Conservation (phyloP, 2,888 invertebrate genomes). For the Eurytoma adleriae region DNA sequence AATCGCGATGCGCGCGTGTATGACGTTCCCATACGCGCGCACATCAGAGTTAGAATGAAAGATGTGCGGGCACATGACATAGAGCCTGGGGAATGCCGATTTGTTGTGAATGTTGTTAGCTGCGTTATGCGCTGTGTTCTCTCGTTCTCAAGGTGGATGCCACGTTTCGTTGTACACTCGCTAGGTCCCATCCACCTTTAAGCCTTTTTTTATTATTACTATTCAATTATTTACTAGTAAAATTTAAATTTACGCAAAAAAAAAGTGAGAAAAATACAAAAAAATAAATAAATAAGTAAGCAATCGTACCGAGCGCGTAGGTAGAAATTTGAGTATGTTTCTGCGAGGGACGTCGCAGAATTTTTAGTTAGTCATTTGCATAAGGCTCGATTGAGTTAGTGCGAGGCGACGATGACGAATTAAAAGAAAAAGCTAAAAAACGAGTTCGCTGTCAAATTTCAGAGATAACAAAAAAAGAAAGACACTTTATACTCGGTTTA, state of each 20-base stretch:
- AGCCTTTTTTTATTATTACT: constrained; percentile 19
- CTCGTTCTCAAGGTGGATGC: constrained; percentile 49
- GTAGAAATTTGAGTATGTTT: constrained; percentile 27
- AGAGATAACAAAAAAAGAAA: background rate
- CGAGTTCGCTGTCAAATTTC: constrained; percentile 48
- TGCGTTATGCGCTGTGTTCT: constrained; percentile 63
- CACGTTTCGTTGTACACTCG: constrained; percentile 52
- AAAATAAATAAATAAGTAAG: too few species aligned
- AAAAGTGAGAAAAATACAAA: background rate
- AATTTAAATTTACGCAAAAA: constrained; percentile 35
- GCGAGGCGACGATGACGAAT: constrained; percentile 41
- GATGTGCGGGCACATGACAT: constrained; percentile 62
- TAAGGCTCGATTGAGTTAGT: constrained; percentile 42
- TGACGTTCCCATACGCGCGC: constrained; percentile 53
- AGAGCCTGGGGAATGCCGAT: constrained; percentile 64
- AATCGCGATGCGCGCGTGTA: constrained; percentile 55
- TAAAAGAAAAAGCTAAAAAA: constrained; percentile 54
- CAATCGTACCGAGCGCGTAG: too few species aligned
- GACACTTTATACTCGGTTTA: constrained; percentile 31
- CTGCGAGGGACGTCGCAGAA: constrained; percentile 42
- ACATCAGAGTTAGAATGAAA: constrained; percentile 54
- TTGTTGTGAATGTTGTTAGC: constrained; percentile 67
- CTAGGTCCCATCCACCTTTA: constrained; percentile 54
- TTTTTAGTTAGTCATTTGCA: constrained; percentile 54
- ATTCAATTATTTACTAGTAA: constrained; percentile 37